A percentile compares a stretch with the other conserved stretches of the same genome.
phyloP scores from a whole-genome alignment of 2,888 invertebrate genomes.

The Drosophila greeni region DNA sequence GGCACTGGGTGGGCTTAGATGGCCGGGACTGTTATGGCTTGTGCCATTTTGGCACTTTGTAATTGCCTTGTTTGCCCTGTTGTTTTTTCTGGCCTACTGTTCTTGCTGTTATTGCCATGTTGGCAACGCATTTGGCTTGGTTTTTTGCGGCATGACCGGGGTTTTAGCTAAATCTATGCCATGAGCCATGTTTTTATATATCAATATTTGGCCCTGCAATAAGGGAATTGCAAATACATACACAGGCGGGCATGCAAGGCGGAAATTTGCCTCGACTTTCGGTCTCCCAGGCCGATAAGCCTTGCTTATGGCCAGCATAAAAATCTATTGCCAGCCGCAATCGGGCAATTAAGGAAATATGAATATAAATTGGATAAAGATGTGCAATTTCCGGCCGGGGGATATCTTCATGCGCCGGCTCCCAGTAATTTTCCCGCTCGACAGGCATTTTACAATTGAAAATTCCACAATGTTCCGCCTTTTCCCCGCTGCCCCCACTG shows the following conservation, averaged over 20 bases:
- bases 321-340: constrained; percentile 36
- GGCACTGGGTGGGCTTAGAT: constrained; percentile 23
- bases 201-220: constrained; percentile 63
- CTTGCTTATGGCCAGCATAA: constrained; percentile 35
- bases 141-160: constrained; percentile 39
- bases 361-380: constrained; percentile 40
- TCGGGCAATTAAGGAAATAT: constrained; percentile 43
- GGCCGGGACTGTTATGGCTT: constrained; percentile 64
- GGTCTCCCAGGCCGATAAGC: constrained; percentile 27
- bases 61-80: constrained; percentile 70
- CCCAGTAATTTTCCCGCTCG: constrained; percentile 33
- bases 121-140: constrained; percentile 60
- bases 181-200: constrained; percentile 63
- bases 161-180: constrained; percentile 61
- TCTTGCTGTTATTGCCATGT: constrained; percentile 50
- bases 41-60: constrained; percentile 73
- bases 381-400: constrained; percentile 18
- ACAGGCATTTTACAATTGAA: constrained; percentile 58
- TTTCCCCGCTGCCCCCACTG: no score
- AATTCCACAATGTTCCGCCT: constrained; percentile 37
- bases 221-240: constrained; percentile 48
- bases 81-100: constrained; percentile 58
- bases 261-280: constrained; percentile 22
- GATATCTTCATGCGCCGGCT: constrained; percentile 19
- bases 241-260: constrained; percentile 12